Evolutionary conservation across 2,888 invertebrate genomes (phyloP).

Genomic region (Onthophagus sagittarius): DNA sequence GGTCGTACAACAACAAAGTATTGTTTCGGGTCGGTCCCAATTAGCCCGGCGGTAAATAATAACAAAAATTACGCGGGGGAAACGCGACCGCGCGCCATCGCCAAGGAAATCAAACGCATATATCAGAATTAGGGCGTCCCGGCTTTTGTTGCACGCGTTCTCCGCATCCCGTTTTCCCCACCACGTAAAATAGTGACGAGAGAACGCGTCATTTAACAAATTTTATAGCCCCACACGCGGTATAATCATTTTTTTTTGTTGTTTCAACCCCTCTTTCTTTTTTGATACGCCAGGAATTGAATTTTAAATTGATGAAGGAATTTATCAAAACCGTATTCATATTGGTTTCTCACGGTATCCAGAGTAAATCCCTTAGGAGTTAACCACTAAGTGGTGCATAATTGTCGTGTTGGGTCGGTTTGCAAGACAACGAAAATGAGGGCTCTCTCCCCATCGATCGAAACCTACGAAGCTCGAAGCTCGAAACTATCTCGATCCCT

Average conservation of each 20-base stretch:
- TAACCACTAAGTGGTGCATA: constrained; percentile 35
- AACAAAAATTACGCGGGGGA: constrained; percentile 32
- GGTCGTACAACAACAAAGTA: constrained; percentile 15
- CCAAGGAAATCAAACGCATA: constrained; percentile 47
- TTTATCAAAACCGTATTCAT: too few relatives aligned
- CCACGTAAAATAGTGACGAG: constrained; percentile 45
- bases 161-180: constrained; percentile 33
- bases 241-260: constrained; percentile 39
- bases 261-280: constrained; percentile 27
- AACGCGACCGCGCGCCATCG: not conserved
- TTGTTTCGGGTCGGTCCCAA: constrained; percentile 27
- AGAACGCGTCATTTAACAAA: constrained; percentile 45
- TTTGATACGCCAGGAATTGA: too few relatives aligned
- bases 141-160: constrained; percentile 32
- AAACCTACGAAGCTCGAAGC: not conserved
- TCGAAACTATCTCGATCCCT: constrained; percentile 3
- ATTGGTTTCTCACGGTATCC: constrained; percentile 13
- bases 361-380: constrained; percentile 28
- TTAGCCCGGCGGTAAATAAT: constrained; percentile 33
- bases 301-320: too few relatives aligned
- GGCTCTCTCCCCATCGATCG: not conserved
- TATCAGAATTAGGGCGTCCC: constrained; percentile 43
- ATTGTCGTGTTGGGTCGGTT: constrained; percentile 27
- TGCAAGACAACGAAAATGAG: constrained; percentile 28
- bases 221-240: constrained; percentile 42